Evolutionary conservation across 1,140 invertebrate genomes (phyloP).

Genomic region (Drosophila sturtevanti): DNA sequence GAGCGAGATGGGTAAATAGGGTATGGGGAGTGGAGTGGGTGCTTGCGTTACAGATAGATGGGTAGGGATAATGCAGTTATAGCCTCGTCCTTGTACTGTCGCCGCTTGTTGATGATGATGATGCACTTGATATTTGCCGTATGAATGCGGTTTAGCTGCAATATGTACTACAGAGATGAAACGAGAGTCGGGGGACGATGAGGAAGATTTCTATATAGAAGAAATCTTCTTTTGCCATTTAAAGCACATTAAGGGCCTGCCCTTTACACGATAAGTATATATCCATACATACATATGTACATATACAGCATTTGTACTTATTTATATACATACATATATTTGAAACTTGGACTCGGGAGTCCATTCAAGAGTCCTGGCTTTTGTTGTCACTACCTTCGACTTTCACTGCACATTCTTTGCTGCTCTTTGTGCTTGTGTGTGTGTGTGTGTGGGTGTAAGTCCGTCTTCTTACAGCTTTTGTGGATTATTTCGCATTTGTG

Average conservation of each 20-base stretch:
- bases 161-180: background rate
- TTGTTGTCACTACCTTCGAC: constrained; percentile 69
- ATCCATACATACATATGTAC: constrained; percentile 32
- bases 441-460: constrained; percentile 25
- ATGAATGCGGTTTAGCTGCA: constrained; percentile 54
- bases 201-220: background rate
- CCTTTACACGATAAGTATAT: constrained; percentile 19
- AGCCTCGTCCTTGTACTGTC: constrained; percentile 44
- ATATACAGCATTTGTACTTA: constrained; percentile 15
- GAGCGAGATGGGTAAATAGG: background rate
- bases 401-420: constrained; percentile 55
- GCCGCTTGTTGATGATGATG: constrained; percentile 59
- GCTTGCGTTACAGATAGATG: background rate
- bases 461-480: constrained; percentile 56
- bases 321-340: constrained; percentile 9
- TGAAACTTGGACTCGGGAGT: constrained; percentile 18
- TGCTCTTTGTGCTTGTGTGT: background rate
- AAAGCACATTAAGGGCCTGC: constrained; percentile 65
- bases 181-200: background rate
- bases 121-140: constrained; percentile 78
- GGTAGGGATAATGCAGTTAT: constrained; percentile 49
- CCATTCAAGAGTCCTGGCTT: constrained; percentile 60
- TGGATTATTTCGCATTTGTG: constrained; percentile 68
- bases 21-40: background rate
- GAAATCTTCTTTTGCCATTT: constrained; percentile 65